Evolutionary conservation across 2,888 invertebrate species (phyloP).

Genomic region (Gasteruption jaculator): DNA sequence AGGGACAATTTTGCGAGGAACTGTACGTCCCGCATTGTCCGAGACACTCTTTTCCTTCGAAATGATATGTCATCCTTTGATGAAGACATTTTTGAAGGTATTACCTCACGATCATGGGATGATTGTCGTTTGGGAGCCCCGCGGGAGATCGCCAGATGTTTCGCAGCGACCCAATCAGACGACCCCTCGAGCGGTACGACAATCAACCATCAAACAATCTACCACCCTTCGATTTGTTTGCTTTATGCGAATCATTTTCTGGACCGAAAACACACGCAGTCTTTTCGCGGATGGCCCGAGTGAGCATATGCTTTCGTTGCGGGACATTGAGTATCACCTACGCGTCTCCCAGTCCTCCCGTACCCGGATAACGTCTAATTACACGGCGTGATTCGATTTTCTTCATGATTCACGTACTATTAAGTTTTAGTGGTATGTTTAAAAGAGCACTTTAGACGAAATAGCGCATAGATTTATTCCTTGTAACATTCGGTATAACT

Average conservation of each 20-base stretch:
- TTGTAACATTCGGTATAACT: no score
- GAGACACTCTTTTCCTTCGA: no score
- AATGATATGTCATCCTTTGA: slow-evolving; percentile 22
- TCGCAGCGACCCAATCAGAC: slow-evolving; percentile 51
- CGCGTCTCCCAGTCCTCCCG: slow-evolving; percentile 11
- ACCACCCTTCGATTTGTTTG: slow-evolving; percentile 38
- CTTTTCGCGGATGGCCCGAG: slow-evolving; percentile 31
- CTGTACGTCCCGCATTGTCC: no score
- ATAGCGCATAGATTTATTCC: no score
- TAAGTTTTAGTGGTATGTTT: no score
- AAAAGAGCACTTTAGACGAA: no score
- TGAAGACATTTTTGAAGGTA: slow-evolving; percentile 49
- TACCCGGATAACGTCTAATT: no score
- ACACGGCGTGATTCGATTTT: no score
- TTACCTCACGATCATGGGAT: slow-evolving; percentile 49
- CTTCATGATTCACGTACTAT: no score
- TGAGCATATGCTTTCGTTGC: slow-evolving; percentile 46
- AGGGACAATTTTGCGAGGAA: no score
- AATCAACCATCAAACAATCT: slow-evolving; percentile 51
- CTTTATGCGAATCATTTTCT: slow-evolving; percentile 28
- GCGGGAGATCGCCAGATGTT: slow-evolving; percentile 52
- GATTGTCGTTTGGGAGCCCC: slow-evolving; percentile 50
- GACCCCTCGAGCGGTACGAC: slow-evolving; percentile 47
- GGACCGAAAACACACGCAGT: slow-evolving; percentile 33
- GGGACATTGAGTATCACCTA: slow-evolving; percentile 44